Conservation (phyloP, 1,140 invertebrate species). For the Ephestia elutella region DNA sequence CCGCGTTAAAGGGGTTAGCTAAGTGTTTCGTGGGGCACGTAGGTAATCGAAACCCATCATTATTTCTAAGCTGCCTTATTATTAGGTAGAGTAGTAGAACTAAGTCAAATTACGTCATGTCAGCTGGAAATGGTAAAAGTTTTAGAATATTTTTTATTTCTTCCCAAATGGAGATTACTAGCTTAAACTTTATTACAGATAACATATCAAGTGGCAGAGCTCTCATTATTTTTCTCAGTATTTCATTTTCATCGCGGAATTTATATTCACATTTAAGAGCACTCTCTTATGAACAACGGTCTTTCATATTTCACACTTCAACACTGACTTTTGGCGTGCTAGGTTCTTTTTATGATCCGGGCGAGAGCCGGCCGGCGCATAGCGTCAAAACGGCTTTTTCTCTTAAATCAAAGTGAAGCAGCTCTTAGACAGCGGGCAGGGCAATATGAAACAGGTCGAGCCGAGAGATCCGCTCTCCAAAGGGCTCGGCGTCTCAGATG, state of each 20-base stretch:
- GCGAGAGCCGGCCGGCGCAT: constrained; percentile 26
- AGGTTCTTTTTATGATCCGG: constrained; percentile 27
- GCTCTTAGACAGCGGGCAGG: constrained; percentile 55
- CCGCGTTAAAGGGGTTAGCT: constrained; percentile 49
- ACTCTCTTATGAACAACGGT: not conserved
- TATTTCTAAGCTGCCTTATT: constrained; percentile 12
- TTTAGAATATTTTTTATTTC: no score
- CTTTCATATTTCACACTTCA: not conserved
- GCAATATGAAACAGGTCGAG: constrained; percentile 70
- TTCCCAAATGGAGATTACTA: no score
- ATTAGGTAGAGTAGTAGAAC: not conserved
- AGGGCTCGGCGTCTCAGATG: constrained; percentile 67
- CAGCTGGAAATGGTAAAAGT: no score
- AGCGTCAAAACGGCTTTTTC: constrained; percentile 60
- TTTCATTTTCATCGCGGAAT: not conserved
- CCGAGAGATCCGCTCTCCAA: constrained; percentile 53
- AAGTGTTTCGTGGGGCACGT: constrained; percentile 24
- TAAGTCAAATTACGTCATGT: no score
- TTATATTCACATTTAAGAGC: not conserved
- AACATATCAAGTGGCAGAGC: no score
- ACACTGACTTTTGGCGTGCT: constrained; percentile 18
- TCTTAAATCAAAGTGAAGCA: constrained; percentile 69
- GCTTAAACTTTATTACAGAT: no score
- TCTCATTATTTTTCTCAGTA: no score
- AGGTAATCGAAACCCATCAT: constrained; percentile 14